Evolutionary conservation across 2,888 invertebrate species (phyloP), one percentile per base, ranked within the genome.

Genomic region (Drosophila lutescens): DNA sequence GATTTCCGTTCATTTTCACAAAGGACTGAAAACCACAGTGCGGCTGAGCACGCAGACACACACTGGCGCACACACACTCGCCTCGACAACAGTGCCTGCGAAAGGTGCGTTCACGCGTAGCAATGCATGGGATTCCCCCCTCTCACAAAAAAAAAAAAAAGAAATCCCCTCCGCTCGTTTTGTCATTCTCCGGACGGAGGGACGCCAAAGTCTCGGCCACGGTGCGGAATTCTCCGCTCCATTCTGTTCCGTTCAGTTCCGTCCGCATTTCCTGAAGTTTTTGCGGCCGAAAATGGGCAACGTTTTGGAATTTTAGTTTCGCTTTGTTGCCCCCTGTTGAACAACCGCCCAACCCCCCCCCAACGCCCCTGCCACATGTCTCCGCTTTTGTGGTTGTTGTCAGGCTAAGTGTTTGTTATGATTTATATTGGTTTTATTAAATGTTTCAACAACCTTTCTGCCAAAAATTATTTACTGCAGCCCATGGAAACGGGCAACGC

Each of bases 341-440:
- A 12, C 20, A 20, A 23, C 20, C 23, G 2, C 8, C 32, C 12
- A 17, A 12, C 30, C 43, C 41, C 30, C 12, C 7, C 38, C 7
- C 41, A 8, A n/a, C 1, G 58, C 26, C 15, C 34, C 9, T 53
- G 55, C 34, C 46, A 17, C 36, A 36, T 13, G 34, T 47, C 49
- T 40, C 17, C 26, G 36, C 44, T 59, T 62, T 44, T 80, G 67
- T 72, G 77, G 67, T 74, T 73, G 81, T 76, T 77, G 78, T 63
- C 65, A 71, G 79, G 86, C 84, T 90, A 84, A 85, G 88, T 88
- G 88, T 85, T 85, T 85, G 84, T 90, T 91, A 91, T 90, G 90
- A 90, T 90, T 91, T 90, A 91, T 90, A 89, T 90, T 88, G 89
- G 90, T 90, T 91, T 90, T 90, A 90, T 90, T 91, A 90, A 90